A percentile compares a stretch with the other conserved stretches of the same genome.
phyloP scores from a whole-genome alignment of 2,888 invertebrate species.

The Tubulanus polymorphus region DNA sequence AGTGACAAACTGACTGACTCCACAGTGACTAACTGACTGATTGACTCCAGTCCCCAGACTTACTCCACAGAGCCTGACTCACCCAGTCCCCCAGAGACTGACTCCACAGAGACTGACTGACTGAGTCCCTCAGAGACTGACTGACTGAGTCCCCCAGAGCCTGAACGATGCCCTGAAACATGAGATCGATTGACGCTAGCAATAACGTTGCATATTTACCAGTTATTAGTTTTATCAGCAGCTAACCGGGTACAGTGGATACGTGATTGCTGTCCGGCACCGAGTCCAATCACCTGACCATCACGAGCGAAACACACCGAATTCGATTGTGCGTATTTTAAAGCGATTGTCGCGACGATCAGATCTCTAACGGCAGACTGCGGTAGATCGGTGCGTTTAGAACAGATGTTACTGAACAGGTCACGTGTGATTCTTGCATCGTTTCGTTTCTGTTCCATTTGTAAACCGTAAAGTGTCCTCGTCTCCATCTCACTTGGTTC shows the following conservation, averaged over 20 bases:
- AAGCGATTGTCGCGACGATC: constrained; percentile 89
- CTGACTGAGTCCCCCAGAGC: too few species aligned
- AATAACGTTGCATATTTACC: constrained; percentile 63
- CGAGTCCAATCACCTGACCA: constrained; percentile 87
- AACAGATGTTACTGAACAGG: constrained; percentile 77
- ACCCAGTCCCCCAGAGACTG: too few species aligned
- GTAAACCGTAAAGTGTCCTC: constrained; percentile 77
- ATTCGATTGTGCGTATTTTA: constrained; percentile 98
- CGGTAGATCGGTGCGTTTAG: constrained; percentile 67
- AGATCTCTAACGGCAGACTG: constrained; percentile 79
- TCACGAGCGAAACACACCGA: constrained; percentile 95
- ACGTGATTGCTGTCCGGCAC: constrained; percentile 97
- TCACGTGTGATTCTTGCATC: constrained; percentile 74
- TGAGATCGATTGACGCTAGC: too few species aligned
- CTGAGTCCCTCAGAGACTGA: too few species aligned
- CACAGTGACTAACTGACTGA: too few species aligned
- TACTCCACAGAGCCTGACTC: too few species aligned
- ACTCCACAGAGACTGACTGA: too few species aligned
- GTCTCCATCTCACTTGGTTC: constrained; percentile 77
- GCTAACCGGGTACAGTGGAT: constrained; percentile 97
- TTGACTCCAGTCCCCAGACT: too few species aligned
- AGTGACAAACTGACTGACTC: too few species aligned
- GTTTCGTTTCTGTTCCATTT: constrained; percentile 83
- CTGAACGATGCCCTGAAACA: too few species aligned
- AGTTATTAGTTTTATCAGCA: constrained; percentile 94